Evolutionary conservation across 2,888 invertebrate genomes (phyloP).

Genomic region (Ophion slaviceki): DNA sequence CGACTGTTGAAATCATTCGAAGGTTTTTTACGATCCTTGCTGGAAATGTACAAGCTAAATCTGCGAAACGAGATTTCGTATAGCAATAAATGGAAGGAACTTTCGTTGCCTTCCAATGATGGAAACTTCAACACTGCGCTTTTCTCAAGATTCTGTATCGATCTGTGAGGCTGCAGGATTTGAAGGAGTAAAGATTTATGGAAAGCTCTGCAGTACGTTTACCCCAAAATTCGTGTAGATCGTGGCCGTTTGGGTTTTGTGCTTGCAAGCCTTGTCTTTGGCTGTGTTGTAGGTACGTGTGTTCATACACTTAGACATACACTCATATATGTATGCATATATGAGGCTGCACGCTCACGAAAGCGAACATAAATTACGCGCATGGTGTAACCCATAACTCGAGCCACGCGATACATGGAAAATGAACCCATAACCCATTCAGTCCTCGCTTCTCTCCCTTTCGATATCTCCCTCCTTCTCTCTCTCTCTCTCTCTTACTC

Average conservation of each 20-base stretch:
- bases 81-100: too few relatives aligned
- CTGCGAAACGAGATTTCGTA: background rate
- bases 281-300: conserved; percentile 25
- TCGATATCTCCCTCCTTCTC: conserved; percentile 21
- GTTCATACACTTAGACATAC: conserved; percentile 5
- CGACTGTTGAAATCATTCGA: too few relatives aligned
- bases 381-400: conserved; percentile 75
- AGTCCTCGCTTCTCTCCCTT: conserved; percentile 60
- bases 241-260: conserved; percentile 19
- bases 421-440: conserved; percentile 77
- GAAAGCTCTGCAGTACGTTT: conserved; percentile 28
- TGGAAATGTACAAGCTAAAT: too few relatives aligned
- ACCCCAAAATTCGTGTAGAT: conserved; percentile 45
- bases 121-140: background rate
- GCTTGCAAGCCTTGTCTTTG: conserved; percentile 9
- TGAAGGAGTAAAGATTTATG: conserved; percentile 9
- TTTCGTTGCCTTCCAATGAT: too few relatives aligned
- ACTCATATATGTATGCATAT: background rate
- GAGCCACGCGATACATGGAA: conserved; percentile 74
- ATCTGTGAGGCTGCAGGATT: background rate
- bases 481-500: background rate
- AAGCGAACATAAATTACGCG: conserved; percentile 71
- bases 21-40: too few relatives aligned
- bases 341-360: conserved; percentile 26
- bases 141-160: background rate